Base-by-base conservation (phyloP, 2,113 vertebrate species). In the Upupa epops region DNA sequence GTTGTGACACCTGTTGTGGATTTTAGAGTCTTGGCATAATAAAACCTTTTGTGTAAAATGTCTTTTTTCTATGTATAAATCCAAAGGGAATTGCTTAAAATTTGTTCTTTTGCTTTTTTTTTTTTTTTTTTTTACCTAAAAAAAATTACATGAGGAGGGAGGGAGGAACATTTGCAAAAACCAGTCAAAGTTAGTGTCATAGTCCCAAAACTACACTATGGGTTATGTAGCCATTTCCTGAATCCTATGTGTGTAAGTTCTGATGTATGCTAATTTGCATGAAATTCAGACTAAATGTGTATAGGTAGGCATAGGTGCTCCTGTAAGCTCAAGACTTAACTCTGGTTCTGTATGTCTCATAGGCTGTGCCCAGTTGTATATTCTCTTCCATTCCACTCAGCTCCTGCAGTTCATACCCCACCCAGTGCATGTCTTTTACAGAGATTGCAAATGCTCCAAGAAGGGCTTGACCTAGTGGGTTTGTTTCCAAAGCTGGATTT, bases 271-370 rank as follows among this genome's bases (percentile, higher is more conserved):
- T 74, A 48, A 74, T 81, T 59, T 86, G 14, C 31, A 25, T 45
- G 34, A 28, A 66, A 59, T 37, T 59, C 64, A 34, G 9, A 31
- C 12, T 17, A 7, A 63, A 17, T 20, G 68, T 31, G 6, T 52
- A 10, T 15, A 19, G 63, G 49, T 54, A 48, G 19, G 34, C 21
- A 12, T 2, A 21, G 49, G 32, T 16, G 16, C 29, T 79, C 15
- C 46, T 36, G 5, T 5, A 29, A 56, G 28, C 15, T 4, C 5
- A 51, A 61, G 21, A 12, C 68, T 24, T 68, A 18, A 29, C 25
- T 77, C 31, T 22, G 36, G 4, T 61, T 64, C n/a, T 15, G 0
- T 21, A 3, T 7, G 10, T 37, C 45, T 31, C 0, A 0, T 54
- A 81, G 74, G 28, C 68, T 82, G 28, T 63, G 78, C 28, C n/a